phyloP scores from a whole-genome alignment of 2,888 invertebrate genomes.

The Ceratothoa steindachneri region DNA sequence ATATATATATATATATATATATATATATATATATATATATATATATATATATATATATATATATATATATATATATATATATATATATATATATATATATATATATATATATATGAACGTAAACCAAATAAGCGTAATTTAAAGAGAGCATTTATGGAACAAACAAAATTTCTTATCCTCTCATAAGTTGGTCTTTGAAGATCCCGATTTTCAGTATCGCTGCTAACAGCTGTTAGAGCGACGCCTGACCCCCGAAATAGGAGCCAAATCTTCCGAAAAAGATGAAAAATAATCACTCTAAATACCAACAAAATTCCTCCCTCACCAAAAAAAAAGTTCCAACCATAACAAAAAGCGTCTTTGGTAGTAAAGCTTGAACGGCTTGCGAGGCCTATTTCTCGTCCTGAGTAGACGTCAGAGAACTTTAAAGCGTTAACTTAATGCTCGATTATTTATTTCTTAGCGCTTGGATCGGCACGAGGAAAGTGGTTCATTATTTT shows the following conservation, averaged over 20 bases:
- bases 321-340: background rate
- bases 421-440: background rate
- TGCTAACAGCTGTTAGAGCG: conserved; percentile 7
- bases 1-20: background rate
- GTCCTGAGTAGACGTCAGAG: background rate
- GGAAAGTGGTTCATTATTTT: no score
- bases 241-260: background rate
- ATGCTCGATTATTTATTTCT: background rate
- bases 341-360: background rate
- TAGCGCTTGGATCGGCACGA: no score
- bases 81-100: conserved; percentile 12
- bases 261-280: background rate
- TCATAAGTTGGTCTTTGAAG: conserved; percentile 4
- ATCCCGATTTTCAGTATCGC: conserved; percentile 11
- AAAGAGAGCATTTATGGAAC: background rate
- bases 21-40: background rate
- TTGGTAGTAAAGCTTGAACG: background rate
- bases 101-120: conserved; percentile 1
- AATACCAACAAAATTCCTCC: background rate
- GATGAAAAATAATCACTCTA: conserved; percentile 3
- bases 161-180: conserved; percentile 4
- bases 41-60: background rate
- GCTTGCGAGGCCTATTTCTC: background rate
- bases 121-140: background rate
- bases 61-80: background rate